Base-by-base conservation (phyloP, 1,140 invertebrate species). In the Bicyclus anynana region DNA sequence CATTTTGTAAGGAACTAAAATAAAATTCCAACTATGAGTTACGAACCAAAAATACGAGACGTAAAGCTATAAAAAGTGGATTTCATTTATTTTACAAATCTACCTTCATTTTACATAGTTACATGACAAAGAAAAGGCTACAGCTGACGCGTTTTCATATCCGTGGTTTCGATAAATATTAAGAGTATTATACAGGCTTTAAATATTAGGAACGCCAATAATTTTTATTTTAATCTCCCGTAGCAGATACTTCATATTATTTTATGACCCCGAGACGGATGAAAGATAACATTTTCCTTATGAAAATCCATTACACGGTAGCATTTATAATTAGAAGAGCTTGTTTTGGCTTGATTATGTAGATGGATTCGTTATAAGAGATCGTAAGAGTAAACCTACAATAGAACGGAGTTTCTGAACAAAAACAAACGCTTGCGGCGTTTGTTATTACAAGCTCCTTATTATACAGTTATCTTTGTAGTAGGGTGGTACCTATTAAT, bases 361-460 rank as follows among this genome's bases (percentile, higher is more conserved):
- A 59, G 57, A 59, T 53, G 44, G 44, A 59, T 59, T 58, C 56
- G 40, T 59, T 47, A 59, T 52, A 47, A 47, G 55, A 47, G 48
- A 51, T 23, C 48, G 55, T 49, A 51, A 27, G 48, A 57, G 57
- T 53, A 40, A 54, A 60, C 58, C 33, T 49, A 49, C 51, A 53
- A 59, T 59, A 54, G 53, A 55, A 38, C 27, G 16, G 53, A 54
- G 52, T 53, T 72, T 55, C 42, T 49, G 53, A 77, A 80, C 69
- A 75, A 76, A 75, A 77, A 80, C 69, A 77, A 69, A 51, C 56
- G 62, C 77, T 74, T 16, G 46, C 48, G 62, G 74, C 68, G 71
- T 69, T 76, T 80, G 72, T 76, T 77, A 69, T 78, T 72, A 78
- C 69, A 73, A 77, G 54, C 65, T 65, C 67, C 65, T 77, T 77